phyloP scores from a whole-genome alignment of 2,797 vertebrate species.

The Pangasius larnaudii region DNA sequence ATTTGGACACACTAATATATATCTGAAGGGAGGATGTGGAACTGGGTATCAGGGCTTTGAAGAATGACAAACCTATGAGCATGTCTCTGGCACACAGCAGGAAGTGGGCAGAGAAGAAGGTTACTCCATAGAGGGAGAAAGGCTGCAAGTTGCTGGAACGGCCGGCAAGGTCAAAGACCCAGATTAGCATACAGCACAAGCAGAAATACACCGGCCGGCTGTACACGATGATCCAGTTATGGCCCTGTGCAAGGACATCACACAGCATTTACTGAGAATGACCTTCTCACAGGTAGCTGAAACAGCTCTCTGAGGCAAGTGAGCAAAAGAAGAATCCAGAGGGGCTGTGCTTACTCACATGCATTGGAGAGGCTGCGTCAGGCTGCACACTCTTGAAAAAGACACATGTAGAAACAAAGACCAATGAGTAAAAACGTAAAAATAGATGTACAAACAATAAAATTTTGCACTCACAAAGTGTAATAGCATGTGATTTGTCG shows the following conservation, averaged over 20 bases:
- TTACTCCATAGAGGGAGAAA: constrained; percentile 85
- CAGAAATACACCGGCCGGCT: constrained; percentile 92
- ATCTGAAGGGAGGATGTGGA: neutral
- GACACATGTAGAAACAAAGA: constrained; percentile 43
- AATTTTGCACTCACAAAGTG: neutral
- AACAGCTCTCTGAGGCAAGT: neutral
- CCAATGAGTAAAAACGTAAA: neutral
- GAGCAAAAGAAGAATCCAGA: neutral
- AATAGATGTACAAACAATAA: neutral
- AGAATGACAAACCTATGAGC: constrained; percentile 73
- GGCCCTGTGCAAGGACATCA: constrained; percentile 74
- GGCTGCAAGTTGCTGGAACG: constrained; percentile 76
- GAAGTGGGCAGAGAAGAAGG: constrained; percentile 85
- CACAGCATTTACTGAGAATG: constrained; percentile 22
- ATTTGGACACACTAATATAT: neutral
- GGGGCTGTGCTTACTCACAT: constrained; percentile 78
- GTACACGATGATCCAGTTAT: constrained; percentile 94
- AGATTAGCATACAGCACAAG: constrained; percentile 87
- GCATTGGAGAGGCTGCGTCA: constrained; percentile 92
- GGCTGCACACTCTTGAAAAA: constrained; percentile 86
- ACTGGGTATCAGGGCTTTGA: neutral
- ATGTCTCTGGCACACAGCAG: constrained; percentile 85
- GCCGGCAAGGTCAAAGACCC: constrained; percentile 84
- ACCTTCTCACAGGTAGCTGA: neutral
- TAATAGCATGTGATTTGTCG: neutral